These are phyloP conservation scores for Forbesichthys agassizii DNA, from an alignment of 2,113 vertebrate species.

Conservation along the genomic window DNA sequence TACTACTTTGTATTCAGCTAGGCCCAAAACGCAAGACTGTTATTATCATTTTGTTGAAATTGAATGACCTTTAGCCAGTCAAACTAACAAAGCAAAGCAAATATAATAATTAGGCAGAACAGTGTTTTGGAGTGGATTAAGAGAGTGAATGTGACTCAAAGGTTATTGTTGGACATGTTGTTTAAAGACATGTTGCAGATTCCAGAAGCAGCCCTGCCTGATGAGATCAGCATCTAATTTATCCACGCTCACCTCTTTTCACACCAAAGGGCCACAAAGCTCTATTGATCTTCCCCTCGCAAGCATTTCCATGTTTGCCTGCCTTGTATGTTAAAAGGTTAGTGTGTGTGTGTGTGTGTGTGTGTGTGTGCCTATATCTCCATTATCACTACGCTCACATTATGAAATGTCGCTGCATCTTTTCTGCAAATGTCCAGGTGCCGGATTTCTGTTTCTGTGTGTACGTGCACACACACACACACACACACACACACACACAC, in stretches of 20 bases:
- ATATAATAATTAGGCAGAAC: too few relatives aligned
- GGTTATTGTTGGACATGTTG: background rate
- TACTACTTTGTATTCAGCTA: too few relatives aligned
- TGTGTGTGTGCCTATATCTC: slow-evolving; percentile 33
- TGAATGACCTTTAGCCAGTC: background rate
- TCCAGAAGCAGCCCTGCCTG: slow-evolving; percentile 42
- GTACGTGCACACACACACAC: slow-evolving; percentile 11
- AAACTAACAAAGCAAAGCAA: background rate
- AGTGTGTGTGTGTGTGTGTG: slow-evolving; percentile 43
- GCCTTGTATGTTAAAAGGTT: slow-evolving; percentile 70
- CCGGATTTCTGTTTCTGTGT: slow-evolving; percentile 37
- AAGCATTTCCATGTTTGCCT: slow-evolving; percentile 64
- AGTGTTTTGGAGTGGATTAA: background rate
- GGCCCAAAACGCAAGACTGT: too few relatives aligned
- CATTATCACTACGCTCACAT: slow-evolving; percentile 69
- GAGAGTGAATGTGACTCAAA: too few relatives aligned
- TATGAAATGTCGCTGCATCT: slow-evolving; percentile 75
- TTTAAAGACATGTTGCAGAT: slow-evolving; percentile 22
- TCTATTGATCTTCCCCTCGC: slow-evolving; percentile 65
- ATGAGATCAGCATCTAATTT: slow-evolving; percentile 48
- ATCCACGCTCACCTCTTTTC: slow-evolving; percentile 58
- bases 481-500: background rate
- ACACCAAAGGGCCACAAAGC: slow-evolving; percentile 70
- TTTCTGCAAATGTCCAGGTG: slow-evolving; percentile 71
- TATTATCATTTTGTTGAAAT: background rate